Percentiles rank a stretch among this genome's conserved stretches.
These are phyloP conservation scores for Vombatus ursinus DNA, from an alignment of 2,113 vertebrate species.

Conservation along the genomic window DNA sequence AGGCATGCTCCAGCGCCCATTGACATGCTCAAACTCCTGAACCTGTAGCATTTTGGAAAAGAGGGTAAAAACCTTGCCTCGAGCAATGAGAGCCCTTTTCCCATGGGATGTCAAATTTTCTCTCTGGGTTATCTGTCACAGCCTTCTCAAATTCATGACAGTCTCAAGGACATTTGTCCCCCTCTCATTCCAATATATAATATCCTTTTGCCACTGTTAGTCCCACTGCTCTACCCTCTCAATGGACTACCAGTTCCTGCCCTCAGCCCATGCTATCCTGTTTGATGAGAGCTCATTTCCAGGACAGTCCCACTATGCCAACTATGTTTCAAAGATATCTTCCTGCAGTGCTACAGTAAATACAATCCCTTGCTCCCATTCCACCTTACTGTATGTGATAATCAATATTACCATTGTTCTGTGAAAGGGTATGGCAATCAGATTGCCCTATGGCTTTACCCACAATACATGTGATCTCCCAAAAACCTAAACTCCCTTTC, in stretches of 20 bases:
- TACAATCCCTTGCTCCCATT: not conserved
- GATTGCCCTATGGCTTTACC: not conserved
- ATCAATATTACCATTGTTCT: not conserved
- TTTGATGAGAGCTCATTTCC: not conserved
- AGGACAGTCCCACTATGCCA: not conserved
- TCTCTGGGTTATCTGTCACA: slow-evolving; percentile 12
- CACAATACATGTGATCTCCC: not conserved
- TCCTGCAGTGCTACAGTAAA: not conserved
- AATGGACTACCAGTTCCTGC: not conserved
- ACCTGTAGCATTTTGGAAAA: slow-evolving; percentile 83
- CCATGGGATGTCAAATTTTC: not conserved
- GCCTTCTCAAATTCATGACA: not conserved
- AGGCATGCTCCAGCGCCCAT: slow-evolving; percentile 99
- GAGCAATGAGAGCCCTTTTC: not conserved
- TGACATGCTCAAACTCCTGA: slow-evolving; percentile 98
- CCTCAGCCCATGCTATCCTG: not conserved
- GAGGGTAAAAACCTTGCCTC: slow-evolving; percentile 21
- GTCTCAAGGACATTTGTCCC: not conserved
- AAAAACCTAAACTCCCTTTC: not conserved
- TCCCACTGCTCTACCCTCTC: not conserved
- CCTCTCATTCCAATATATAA: not conserved
- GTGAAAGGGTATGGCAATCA: not conserved
- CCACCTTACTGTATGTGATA: not conserved
- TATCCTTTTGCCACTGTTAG: not conserved
- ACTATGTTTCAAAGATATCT: not conserved